These are phyloP conservation scores for Eudyptes chrysolophus DNA, from an alignment of 2,113 vertebrate genomes.

Conservation along the genomic window DNA sequence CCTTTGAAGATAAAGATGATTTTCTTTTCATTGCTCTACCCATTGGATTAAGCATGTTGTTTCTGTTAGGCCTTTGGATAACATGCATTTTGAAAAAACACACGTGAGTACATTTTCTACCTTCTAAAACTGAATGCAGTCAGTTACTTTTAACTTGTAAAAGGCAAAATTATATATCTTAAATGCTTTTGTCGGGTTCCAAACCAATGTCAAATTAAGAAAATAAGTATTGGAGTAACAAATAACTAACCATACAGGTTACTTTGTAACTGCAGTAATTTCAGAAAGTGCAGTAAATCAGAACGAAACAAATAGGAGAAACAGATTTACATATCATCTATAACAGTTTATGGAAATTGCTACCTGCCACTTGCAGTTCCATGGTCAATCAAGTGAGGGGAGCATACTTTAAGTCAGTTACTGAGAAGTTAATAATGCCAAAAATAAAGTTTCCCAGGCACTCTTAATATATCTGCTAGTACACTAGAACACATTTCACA, in stretches of 20 bases:
- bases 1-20: constrained; percentile 61
- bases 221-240: not conserved
- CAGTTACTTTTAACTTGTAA: not conserved
- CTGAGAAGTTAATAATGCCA: not conserved
- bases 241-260: not conserved
- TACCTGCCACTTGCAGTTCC: not conserved
- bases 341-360: not conserved
- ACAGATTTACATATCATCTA: fast-evolving
- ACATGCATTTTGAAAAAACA: constrained; percentile 58
- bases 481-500: not conserved
- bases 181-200: not conserved
- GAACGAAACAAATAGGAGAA: not conserved
- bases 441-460: not conserved
- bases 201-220: not conserved
- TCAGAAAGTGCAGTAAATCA: not conserved
- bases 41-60: constrained; percentile 58
- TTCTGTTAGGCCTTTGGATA: constrained; percentile 51
- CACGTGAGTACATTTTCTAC: constrained; percentile 57
- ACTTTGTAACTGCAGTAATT: not conserved
- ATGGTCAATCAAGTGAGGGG: not conserved
- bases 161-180: not conserved
- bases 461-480: not conserved
- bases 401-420: not conserved
- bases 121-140: not conserved
- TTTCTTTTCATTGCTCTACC: constrained; percentile 14